A percentile compares a stretch with the other conserved stretches of the same genome.
phyloP scores from a whole-genome alignment of 1,140 invertebrate genomes.

The Condylostylus longicornis region DNA sequence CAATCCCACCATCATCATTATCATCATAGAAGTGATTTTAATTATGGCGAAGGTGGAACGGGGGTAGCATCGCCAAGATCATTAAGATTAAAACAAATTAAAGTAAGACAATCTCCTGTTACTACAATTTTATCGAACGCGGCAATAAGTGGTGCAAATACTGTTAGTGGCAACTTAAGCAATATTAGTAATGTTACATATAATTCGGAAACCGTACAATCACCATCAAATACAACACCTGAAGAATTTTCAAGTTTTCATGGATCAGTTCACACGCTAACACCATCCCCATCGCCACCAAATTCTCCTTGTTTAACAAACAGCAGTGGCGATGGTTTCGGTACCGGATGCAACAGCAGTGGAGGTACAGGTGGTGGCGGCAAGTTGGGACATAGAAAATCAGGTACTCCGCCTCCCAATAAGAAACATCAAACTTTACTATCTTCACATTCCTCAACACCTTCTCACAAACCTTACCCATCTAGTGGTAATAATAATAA shows the following conservation, averaged over 20 bases:
- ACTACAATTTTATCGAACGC: no score
- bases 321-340: not conserved
- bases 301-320: slow-evolving; percentile 24
- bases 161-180: slow-evolving; percentile 14
- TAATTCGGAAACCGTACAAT: slow-evolving; percentile 4
- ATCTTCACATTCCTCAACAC: slow-evolving; percentile 25
- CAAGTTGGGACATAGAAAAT: slow-evolving; percentile 12
- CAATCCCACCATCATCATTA: slow-evolving; percentile 29
- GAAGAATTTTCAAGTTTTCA: slow-evolving; percentile 14
- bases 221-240: slow-evolving; percentile 3
- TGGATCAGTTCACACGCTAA: slow-evolving; percentile 19
- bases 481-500: not conserved
- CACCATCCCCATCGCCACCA: slow-evolving; percentile 28
- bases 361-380: slow-evolving; percentile 35
- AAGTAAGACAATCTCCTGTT: slow-evolving; percentile 5
- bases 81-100: slow-evolving; percentile 11
- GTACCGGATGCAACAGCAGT: slow-evolving; percentile 30
- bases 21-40: slow-evolving; percentile 23
- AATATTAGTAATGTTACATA: no score
- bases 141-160: no score
- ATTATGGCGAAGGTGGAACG: slow-evolving; percentile 21
- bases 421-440: slow-evolving; percentile 48
- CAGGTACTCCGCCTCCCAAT: slow-evolving; percentile 54
- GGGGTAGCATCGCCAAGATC: slow-evolving; percentile 20
- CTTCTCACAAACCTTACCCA: slow-evolving; percentile 6